A percentile compares a stretch with the other conserved stretches of the same genome.
Conservation (phyloP, 2,797 vertebrate species). For the Melanotaenia trifasciata region DNA sequence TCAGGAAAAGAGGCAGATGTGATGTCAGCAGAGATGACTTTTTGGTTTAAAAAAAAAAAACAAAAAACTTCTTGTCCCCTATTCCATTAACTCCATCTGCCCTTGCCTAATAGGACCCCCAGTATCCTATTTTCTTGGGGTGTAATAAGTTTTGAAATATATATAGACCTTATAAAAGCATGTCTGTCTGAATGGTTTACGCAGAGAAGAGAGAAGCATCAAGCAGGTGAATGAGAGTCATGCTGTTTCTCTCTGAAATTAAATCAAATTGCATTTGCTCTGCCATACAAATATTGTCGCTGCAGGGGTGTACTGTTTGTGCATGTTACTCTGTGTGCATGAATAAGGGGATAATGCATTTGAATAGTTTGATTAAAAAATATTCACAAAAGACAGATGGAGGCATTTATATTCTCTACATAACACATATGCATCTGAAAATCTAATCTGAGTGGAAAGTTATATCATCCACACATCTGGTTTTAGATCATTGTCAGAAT, state of each 20-base stretch:
- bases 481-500: slow-evolving; percentile 41
- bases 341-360: slow-evolving; percentile 35
- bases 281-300: slow-evolving; percentile 49
- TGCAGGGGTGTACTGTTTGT: slow-evolving; percentile 51
- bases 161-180: slow-evolving; percentile 63
- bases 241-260: slow-evolving; percentile 47
- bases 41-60: slow-evolving; percentile 37
- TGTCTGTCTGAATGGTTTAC: slow-evolving; percentile 59
- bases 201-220: slow-evolving; percentile 39
- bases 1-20: slow-evolving; percentile 68
- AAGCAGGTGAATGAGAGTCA: slow-evolving; percentile 63
- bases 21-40: slow-evolving; percentile 68
- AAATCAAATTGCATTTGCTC: slow-evolving; percentile 73
- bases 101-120: slow-evolving; percentile 55
- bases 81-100: slow-evolving; percentile 58
- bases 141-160: slow-evolving; percentile 63
- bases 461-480: neutral
- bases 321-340: slow-evolving; percentile 18
- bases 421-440: slow-evolving; percentile 22
- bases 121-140: slow-evolving; percentile 64
- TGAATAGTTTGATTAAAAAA: slow-evolving; percentile 40
- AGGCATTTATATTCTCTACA: slow-evolving; percentile 19
- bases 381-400: neutral
- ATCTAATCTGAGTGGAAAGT: slow-evolving; percentile 48
- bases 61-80: slow-evolving; percentile 8